A percentile compares a stretch with the other conserved stretches of the same genome.
These are phyloP conservation scores for Ranitomeya variabilis DNA, from an alignment of 2,113 vertebrate species.

Conservation along the genomic window DNA sequence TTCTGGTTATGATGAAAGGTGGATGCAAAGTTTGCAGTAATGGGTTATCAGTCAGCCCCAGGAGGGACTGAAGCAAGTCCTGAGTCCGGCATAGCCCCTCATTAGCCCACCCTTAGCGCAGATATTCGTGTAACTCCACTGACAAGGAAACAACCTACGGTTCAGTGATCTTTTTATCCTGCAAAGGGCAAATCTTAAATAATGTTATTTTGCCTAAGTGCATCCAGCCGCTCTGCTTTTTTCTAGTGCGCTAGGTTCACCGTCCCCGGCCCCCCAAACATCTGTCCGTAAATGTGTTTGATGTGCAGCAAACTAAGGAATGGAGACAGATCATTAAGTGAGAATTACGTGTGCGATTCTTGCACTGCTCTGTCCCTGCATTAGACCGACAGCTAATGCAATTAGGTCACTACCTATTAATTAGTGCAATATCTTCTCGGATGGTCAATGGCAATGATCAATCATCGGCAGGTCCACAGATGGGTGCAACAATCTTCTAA, in stretches of 20 bases:
- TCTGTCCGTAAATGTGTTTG: conserved; percentile 41
- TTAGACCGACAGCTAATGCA: not conserved
- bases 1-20: not conserved
- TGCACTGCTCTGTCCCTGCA: not conserved
- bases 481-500: not conserved
- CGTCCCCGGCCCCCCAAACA: not conserved
- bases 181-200: conserved; percentile 59
- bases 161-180: conserved; percentile 30
- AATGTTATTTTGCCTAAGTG: conserved; percentile 56
- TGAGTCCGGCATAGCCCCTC: not conserved
- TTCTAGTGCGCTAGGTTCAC: conserved; percentile 64
- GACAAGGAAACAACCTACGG: not conserved
- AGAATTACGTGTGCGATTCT: not conserved
- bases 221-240: conserved; percentile 6
- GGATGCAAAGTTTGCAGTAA: conserved; percentile 1
- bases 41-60: not conserved
- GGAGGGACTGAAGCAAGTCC: not conserved
- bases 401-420: not conserved
- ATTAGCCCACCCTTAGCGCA: not conserved
- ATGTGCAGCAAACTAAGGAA: conserved; percentile 26
- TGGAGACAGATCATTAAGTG: not conserved
- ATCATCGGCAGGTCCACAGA: not conserved
- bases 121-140: conserved; percentile 5
- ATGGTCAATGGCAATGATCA: not conserved
- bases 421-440: too few relatives aligned